A percentile compares a stretch with the other conserved stretches of the same genome.
Conservation (phyloP, 2,797 vertebrate species). For the Gephyroberyx darwinii region DNA sequence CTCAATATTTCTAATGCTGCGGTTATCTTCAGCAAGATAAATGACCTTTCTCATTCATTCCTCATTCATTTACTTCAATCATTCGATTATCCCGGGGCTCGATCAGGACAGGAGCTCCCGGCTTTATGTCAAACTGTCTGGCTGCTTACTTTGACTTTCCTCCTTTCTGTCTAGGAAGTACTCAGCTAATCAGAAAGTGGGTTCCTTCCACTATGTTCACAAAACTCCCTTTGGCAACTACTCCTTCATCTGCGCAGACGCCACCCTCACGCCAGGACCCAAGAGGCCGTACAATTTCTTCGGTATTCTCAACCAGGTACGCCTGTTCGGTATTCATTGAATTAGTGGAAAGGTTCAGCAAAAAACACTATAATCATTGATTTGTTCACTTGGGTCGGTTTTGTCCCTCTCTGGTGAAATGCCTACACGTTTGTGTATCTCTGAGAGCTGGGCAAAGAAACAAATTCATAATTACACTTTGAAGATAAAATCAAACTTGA, state of each 20-base stretch:
- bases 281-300: slow-evolving; percentile 98
- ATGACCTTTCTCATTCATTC: slow-evolving; percentile 13
- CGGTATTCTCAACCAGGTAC: slow-evolving; percentile 92
- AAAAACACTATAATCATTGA: background rate
- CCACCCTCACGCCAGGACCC: slow-evolving; percentile 91
- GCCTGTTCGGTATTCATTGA: background rate
- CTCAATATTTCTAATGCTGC: slow-evolving; percentile 27
- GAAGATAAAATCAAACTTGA: no score
- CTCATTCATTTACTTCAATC: slow-evolving; percentile 44
- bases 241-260: slow-evolving; percentile 95
- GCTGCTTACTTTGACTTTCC: slow-evolving; percentile 10
- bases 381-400: background rate
- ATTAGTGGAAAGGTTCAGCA: background rate
- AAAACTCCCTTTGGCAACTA: slow-evolving; percentile 94
- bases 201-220: slow-evolving; percentile 94
- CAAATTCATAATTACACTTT: no score
- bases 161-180: slow-evolving; percentile 85
- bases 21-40: slow-evolving; percentile 29
- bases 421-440: no score
- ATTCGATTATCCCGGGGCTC: slow-evolving; percentile 35
- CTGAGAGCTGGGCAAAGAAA: no score
- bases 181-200: slow-evolving; percentile 89
- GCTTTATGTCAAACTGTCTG: slow-evolving; percentile 15
- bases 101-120: slow-evolving; percentile 21
- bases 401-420: no score